Conservation (phyloP, 2,797 vertebrate genomes). For the Psittacula echo region DNA sequence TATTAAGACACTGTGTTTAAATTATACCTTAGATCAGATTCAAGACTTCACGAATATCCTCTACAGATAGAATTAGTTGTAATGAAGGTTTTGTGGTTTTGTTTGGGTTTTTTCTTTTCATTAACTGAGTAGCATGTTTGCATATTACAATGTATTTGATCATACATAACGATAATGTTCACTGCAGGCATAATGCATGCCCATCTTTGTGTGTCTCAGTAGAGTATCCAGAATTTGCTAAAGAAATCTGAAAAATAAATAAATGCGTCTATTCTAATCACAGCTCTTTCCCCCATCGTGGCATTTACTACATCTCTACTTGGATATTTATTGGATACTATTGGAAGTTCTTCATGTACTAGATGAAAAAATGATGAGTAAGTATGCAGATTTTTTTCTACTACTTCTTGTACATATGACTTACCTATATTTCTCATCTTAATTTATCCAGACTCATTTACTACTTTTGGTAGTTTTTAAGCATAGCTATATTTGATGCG, state of each 20-base stretch:
- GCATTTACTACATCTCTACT: constrained; percentile 94
- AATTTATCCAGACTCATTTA: not conserved
- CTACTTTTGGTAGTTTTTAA: not conserved
- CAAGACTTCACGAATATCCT: not conserved
- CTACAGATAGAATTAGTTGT: not conserved
- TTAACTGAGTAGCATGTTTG: not conserved
- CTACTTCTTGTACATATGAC: not conserved
- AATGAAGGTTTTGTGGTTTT: not conserved
- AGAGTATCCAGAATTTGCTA: not conserved
- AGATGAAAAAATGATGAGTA: constrained; percentile 89
- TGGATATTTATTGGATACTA: constrained; percentile 93
- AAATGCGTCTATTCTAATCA: constrained; percentile 1
- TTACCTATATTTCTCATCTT: not conserved
- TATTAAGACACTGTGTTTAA: not conserved
- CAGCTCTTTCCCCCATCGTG: constrained; percentile 94
- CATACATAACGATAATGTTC: not conserved
- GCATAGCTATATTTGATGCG: not conserved
- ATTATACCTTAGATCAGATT: not conserved
- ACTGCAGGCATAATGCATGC: not conserved
- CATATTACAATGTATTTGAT: not conserved
- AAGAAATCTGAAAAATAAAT: not conserved
- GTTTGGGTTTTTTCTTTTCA: not conserved
- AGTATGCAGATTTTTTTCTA: constrained; percentile 31
- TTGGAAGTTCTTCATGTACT: constrained; percentile 92
- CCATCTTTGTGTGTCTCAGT: not conserved